Base-by-base conservation (phyloP, 2,888 invertebrate genomes). In the Polyommatus iphigenia region DNA sequence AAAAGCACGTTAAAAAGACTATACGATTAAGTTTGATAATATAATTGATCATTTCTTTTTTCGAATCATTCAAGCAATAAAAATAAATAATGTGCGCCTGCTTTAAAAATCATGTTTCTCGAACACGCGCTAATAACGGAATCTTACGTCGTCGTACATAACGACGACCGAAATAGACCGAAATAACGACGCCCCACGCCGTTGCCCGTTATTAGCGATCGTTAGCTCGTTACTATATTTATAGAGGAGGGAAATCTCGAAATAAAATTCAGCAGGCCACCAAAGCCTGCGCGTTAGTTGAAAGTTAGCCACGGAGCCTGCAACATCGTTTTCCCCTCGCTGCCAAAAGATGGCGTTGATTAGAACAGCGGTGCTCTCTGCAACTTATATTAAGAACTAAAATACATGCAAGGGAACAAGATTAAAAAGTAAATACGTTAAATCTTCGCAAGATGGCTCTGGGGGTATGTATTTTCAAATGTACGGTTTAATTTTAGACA, bases 241-340 rank as follows among this genome's bases (percentile, higher is more conserved):
- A 67, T 18, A 67, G 2, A 29, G 67, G 15, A 36, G n/a, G 2
- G 36, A 36, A 32, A 36, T 7, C 29, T 50, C n/a, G 46, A 50
- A 50, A 73, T 50, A 71, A 71, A 71, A 71, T 71, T 71, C 20
- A 73, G 24, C 13, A 13, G n/a, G 15, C 13, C 15, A 79, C 82
- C 80, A 85, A 87, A 88, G 88, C 86, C 86, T 88, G 81, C 83
- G 83, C 81, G 83, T 89, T 90, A 92, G 91, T 92, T 86, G 86
- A 83, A 81, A 83, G 82, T 82, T 84, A 86, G 89, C 85, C 82
- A 85, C 82, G 87, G 88, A 90, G 90, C 89, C 91, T 91, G 85
- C 81, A 85, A 85, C 89, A 90, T 85, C 85, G 82, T 82, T 85
- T 29, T 80, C 76, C 10, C 62, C 71, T 71, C 78, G 78, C 78